Conservation (phyloP, 2,113 vertebrate species). For the Calypte anna region DNA sequence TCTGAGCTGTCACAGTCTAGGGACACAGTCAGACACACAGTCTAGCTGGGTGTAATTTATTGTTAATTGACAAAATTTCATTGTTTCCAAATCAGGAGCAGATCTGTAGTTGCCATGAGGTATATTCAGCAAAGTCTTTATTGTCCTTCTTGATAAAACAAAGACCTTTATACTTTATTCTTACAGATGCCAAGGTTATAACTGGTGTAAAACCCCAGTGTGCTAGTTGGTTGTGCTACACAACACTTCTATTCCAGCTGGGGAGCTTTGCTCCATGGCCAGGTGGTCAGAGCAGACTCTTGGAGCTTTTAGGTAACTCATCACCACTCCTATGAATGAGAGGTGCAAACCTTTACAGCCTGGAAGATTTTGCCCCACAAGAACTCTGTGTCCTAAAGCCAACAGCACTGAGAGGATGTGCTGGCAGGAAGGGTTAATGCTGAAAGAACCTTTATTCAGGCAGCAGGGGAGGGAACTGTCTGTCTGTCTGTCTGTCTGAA, state of each 20-base stretch:
- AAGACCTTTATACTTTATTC: background rate
- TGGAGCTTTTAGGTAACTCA: background rate
- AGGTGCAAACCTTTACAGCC: background rate
- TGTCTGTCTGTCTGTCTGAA: background rate
- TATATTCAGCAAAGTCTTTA: background rate
- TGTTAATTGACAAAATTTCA: background rate
- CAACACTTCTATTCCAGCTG: background rate
- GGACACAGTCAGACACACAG: too few species aligned
- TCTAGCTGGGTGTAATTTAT: background rate
- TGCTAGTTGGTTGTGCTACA: accelerated
- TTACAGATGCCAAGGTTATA: background rate
- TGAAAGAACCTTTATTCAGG: background rate
- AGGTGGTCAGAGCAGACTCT: background rate
- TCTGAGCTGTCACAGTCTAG: background rate
- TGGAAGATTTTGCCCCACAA: background rate
- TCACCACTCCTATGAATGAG: background rate
- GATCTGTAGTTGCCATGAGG: background rate
- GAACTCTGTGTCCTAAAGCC: background rate
- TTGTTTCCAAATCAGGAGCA: background rate
- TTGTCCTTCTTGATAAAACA: background rate
- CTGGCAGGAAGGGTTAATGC: background rate
- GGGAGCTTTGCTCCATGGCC: background rate
- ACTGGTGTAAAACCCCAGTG: background rate
- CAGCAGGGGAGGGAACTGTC: background rate
- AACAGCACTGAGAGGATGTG: accelerated